Conservation (phyloP, 2,888 invertebrate species). For the Tryphoninae sp. region DNA sequence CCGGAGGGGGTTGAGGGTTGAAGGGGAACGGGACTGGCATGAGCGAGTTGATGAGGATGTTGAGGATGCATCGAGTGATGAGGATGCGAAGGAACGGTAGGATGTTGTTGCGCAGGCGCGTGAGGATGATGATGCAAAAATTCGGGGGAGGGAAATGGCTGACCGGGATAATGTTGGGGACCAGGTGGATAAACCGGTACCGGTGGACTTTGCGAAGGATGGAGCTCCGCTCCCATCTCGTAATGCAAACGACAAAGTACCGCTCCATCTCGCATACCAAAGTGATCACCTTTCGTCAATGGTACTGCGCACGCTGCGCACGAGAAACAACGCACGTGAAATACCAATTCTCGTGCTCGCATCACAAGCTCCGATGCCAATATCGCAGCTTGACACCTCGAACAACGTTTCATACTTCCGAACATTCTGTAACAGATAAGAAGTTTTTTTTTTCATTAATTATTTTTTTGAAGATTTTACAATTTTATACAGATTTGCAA, state of each 20-base stretch:
- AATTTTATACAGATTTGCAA: no score
- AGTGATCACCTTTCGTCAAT: constrained; percentile 96
- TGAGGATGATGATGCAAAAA: constrained; percentile 81
- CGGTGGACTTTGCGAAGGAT: constrained; percentile 79
- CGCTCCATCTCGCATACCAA: constrained; percentile 94
- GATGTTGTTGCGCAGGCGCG: constrained; percentile 78
- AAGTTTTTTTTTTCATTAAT: constrained; percentile 1
- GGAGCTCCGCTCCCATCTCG: constrained; percentile 82
- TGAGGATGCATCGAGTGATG: constrained; percentile 78
- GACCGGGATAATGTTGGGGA: constrained; percentile 82
- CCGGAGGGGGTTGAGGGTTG: constrained; percentile 84
- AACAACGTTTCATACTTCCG: constrained; percentile 91
- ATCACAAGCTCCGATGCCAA: constrained; percentile 96
- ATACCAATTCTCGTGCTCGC: constrained; percentile 95
- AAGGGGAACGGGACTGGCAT: constrained; percentile 81
- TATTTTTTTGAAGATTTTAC: background rate
- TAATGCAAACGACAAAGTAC: constrained; percentile 93
- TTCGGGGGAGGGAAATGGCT: constrained; percentile 83
- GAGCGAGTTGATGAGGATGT: constrained; percentile 81
- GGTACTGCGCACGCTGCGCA: constrained; percentile 94
- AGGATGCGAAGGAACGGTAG: constrained; percentile 72
- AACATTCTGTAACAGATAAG: constrained; percentile 89
- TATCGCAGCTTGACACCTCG: constrained; percentile 94
- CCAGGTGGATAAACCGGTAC: constrained; percentile 80
- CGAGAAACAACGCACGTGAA: constrained; percentile 97